Evolutionary conservation across 2,113 vertebrate species (phyloP).

Genomic region (Apus apus): DNA sequence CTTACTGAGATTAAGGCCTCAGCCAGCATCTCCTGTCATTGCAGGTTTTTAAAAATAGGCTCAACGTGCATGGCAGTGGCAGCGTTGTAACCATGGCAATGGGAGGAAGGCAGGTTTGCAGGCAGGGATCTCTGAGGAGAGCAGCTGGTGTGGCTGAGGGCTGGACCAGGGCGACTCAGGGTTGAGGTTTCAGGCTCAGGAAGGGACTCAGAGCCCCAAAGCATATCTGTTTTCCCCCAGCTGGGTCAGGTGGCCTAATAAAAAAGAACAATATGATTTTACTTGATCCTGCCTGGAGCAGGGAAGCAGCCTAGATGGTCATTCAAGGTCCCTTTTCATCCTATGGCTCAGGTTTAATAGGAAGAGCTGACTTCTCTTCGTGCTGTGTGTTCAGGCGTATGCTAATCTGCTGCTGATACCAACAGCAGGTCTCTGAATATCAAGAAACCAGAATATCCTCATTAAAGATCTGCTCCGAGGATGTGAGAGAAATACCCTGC

Average conservation of each 20-base stretch:
- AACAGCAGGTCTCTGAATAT: slow-evolving; percentile 25
- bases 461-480: slow-evolving; percentile 12
- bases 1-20: neutral
- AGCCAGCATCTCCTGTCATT: slow-evolving; percentile 8
- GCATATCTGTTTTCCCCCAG: neutral
- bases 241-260: neutral
- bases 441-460: slow-evolving; percentile 25
- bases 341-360: neutral
- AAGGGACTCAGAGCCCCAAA: neutral
- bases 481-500: neutral
- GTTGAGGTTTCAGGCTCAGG: neutral
- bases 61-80: neutral
- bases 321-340: neutral
- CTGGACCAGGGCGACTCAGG: neutral
- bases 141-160: neutral
- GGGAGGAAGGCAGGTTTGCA: neutral
- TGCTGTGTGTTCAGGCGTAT: neutral
- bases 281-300: neutral
- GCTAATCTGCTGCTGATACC: neutral
- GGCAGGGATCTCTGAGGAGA: neutral
- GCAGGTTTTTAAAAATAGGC: slow-evolving; percentile 44
- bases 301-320: neutral
- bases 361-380: neutral
- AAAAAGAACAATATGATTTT: neutral
- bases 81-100: slow-evolving; percentile 37